Base-by-base conservation (phyloP, 1,140 invertebrate species). In the Apis mellifera region DNA sequence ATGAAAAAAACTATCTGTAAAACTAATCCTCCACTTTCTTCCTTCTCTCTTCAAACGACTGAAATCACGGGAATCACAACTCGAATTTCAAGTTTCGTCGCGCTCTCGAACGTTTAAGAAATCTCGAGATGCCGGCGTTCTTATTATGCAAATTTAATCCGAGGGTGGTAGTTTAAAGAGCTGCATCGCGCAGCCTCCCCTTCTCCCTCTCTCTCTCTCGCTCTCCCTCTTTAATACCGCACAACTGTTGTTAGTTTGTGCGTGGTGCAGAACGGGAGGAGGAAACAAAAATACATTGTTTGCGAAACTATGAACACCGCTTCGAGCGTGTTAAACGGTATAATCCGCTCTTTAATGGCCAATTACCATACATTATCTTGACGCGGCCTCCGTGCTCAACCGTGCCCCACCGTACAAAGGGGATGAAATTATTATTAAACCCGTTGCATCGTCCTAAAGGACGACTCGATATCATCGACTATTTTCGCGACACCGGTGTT, bases 301-400 rank as follows among this genome's bases (percentile, higher is more conserved):
- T 76, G 84, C 76, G 82, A 81, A 76, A 71, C 62, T 80, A 62
- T 50, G 66, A 60, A 60, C 32, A 42, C 70, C 21, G 62, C 57
- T 68, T 68, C 48, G 78, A 82, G 66, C 80, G 74, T 74, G 82
- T 88, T 90, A 86, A 90, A 84, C 88, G 80, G 26, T 64, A 74
- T 90, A 90, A 90, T 89, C 83, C 79, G 86, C 84, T 85, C 82
- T 83, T 89, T 89, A 90, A 88, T 86, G 84, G 79, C 80, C 82
- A 89, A 90, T 90, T 90, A 90, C 83, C 86, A 84, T 88, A 69
- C 78, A 89, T 86, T 89, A 89, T 85, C 86, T 81, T 76, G 73
- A 72, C 72, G 73, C 60, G 73, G 82, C 78, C 57, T 26, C 66
- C 60, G 13, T 8, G 50, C 77, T 26, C 68, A 64, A 21, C 17